Evolutionary conservation across 1,140 invertebrate genomes (phyloP).

Genomic region (Nasonia giraulti): DNA sequence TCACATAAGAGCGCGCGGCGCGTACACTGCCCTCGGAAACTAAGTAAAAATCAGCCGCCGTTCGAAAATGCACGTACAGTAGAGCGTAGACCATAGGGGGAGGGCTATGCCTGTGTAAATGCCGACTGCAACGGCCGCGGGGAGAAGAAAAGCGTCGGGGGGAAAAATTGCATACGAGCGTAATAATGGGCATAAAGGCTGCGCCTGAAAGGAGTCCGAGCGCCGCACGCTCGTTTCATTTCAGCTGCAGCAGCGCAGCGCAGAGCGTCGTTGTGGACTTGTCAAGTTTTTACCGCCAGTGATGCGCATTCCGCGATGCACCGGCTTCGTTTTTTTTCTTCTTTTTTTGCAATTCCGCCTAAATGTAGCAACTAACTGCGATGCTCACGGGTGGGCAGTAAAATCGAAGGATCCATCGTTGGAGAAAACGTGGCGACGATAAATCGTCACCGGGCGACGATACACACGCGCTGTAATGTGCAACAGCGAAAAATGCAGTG

Average conservation of each 20-base stretch:
- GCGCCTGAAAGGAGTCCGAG: neutral
- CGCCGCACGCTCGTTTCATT: conserved; percentile 24
- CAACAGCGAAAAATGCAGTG: conserved; percentile 8
- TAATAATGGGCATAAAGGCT: conserved; percentile 37
- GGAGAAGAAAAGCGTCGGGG: neutral
- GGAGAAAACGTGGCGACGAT: neutral
- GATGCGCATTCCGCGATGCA: conserved; percentile 40
- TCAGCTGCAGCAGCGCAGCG: conserved; percentile 5
- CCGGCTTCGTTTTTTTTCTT: neutral
- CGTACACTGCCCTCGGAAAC: neutral
- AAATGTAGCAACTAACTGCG: neutral
- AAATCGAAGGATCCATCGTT: neutral
- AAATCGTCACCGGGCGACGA: neutral
- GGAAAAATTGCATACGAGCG: conserved; percentile 22
- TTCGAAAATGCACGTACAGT: neutral
- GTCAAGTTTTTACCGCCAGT: conserved; percentile 44
- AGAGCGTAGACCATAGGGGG: neutral
- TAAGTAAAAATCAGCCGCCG: neutral
- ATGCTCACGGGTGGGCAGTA: neutral
- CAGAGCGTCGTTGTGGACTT: conserved; percentile 24
- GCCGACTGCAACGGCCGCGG: neutral
- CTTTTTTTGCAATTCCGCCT: neutral
- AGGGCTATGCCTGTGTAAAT: neutral
- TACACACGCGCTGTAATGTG: neutral
- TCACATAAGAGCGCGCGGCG: neutral